Percentiles rank a stretch among this genome's conserved stretches.
Evolutionary conservation across 2,888 invertebrate genomes (phyloP).

Genomic region (Trimorus sp.): DNA sequence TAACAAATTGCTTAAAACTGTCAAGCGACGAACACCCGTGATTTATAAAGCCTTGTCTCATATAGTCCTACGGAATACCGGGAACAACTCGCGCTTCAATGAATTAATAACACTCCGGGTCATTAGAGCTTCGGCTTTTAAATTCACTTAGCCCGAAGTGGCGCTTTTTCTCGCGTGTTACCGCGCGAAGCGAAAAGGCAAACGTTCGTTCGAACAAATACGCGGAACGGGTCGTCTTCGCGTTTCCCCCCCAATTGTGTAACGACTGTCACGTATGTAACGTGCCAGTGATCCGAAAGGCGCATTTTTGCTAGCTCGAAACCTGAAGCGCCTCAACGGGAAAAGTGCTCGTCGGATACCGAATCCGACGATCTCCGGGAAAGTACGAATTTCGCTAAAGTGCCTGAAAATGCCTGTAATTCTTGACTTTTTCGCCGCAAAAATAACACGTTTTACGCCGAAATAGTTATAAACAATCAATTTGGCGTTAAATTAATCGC

Average conservation of each 20-base stretch:
- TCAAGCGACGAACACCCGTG: neutral
- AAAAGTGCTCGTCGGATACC: constrained; percentile 47
- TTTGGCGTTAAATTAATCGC: constrained; percentile 34
- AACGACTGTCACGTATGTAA: constrained; percentile 21
- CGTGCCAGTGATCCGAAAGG: constrained; percentile 40
- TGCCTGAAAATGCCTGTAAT: constrained; percentile 18
- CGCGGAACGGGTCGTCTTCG: neutral
- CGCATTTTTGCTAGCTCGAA: constrained; percentile 25
- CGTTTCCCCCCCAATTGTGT: neutral
- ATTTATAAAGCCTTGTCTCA: constrained; percentile 1
- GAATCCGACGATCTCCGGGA: constrained; percentile 17
- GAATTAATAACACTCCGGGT: constrained; percentile 21
- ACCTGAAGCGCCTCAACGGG: constrained; percentile 38
- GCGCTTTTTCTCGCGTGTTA: constrained; percentile 15
- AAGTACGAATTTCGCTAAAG: constrained; percentile 15
- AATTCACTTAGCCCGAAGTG: constrained; percentile 23
- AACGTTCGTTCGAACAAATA: no score
- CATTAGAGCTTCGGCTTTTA: constrained; percentile 26
- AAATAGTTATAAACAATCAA: constrained; percentile 56
- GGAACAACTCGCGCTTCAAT: constrained; percentile 17
- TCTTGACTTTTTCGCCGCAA: neutral
- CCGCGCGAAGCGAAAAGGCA: no score
- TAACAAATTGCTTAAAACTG: neutral
- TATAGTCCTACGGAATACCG: neutral
- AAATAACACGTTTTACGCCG: constrained; percentile 21